These are phyloP conservation scores for Brachycybe producta DNA, from an alignment of 2,888 invertebrate species.

Conservation along the genomic window DNA sequence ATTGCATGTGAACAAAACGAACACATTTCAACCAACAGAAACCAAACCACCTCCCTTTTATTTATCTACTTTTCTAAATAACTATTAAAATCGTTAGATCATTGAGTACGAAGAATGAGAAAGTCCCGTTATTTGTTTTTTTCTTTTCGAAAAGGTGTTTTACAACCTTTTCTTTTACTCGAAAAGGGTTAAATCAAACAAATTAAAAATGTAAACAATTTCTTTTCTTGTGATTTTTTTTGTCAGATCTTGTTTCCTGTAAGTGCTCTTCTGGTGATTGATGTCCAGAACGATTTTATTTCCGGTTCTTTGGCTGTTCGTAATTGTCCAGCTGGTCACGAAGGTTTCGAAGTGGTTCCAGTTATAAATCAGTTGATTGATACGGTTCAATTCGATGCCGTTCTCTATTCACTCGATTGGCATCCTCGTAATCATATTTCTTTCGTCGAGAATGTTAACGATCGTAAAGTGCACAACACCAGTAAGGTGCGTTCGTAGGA, in stretches of 20 bases:
- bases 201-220: no score
- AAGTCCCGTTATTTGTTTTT: no score
- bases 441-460: conserved; percentile 80
- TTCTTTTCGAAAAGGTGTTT: no score
- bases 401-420: conserved; percentile 93
- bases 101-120: no score
- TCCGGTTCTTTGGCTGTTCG: conserved; percentile 84
- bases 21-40: no score
- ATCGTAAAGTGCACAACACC: conserved; percentile 56
- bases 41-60: no score
- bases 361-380: conserved; percentile 77
- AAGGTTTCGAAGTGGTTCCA: conserved; percentile 78
- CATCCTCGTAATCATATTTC: conserved; percentile 93
- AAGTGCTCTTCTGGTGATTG: conserved; percentile 80
- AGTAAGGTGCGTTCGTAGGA: conserved; percentile 46
- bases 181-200: no score
- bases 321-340: conserved; percentile 81
- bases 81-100: no score
- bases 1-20: no score
- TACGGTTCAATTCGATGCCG: conserved; percentile 66
- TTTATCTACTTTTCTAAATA: no score
- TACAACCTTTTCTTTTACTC: no score
- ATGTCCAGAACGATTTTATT: conserved; percentile 97
- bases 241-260: conserved; percentile 59
- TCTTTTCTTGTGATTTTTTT: no score